Conservation (phyloP, 2,888 invertebrate genomes). For the Cotesia congregata region DNA sequence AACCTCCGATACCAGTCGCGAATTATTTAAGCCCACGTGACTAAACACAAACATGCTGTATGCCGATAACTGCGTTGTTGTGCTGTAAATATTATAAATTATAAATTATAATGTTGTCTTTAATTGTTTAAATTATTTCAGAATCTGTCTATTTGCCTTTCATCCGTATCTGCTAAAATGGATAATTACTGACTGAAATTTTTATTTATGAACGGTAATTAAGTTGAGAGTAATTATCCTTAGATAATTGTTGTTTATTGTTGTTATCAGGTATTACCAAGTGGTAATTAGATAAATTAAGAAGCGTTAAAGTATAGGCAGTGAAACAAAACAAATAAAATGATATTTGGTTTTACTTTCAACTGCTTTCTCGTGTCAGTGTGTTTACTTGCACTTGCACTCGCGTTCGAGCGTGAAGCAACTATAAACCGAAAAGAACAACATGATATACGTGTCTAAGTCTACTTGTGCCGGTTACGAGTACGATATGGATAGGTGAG, state of each 20-base stretch:
- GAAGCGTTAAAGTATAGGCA: neutral
- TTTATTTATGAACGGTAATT: no score
- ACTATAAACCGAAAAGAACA: conserved; percentile 45
- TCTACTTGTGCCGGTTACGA: conserved; percentile 8
- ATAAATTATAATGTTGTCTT: no score
- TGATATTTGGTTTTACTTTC: conserved; percentile 25
- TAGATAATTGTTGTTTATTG: neutral
- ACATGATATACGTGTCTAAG: conserved; percentile 29
- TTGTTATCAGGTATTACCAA: neutral
- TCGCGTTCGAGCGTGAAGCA: conserved; percentile 50
- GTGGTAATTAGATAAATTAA: conserved; percentile 31
- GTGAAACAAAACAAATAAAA: neutral
- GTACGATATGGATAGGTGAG: conserved; percentile 17
- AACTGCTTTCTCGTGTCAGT: conserved; percentile 31
- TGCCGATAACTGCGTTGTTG: neutral
- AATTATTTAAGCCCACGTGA: neutral
- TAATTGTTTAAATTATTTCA: no score
- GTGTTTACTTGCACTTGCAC: conserved; percentile 50
- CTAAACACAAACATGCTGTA: neutral
- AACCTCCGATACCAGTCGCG: conserved; percentile 11
- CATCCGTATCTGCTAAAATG: no score
- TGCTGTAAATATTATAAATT: no score
- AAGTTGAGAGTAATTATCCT: neutral
- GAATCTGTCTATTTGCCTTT: no score
- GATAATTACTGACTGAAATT: no score